Evolutionary conservation across 2,888 invertebrate genomes (phyloP).

Genomic region (Eucera pruinosa): DNA sequence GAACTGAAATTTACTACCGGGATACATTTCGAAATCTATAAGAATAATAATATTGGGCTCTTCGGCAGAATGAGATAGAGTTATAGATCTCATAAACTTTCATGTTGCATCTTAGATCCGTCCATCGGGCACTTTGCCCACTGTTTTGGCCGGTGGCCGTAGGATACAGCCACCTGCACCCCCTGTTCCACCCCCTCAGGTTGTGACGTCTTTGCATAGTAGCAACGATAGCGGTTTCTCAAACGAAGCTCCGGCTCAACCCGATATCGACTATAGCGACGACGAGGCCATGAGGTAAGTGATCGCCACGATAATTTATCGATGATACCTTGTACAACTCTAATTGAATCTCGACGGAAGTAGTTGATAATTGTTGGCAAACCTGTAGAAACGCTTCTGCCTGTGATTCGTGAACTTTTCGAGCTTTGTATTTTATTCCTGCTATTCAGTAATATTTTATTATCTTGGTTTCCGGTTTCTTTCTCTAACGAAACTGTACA

Average conservation of each 20-base stretch:
- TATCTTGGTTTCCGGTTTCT: constrained; percentile 36
- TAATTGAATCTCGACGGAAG: constrained; percentile 29
- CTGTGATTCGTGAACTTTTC: constrained; percentile 38
- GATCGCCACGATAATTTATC: constrained; percentile 11
- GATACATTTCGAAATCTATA: background rate
- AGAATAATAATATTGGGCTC: background rate
- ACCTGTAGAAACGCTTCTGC: constrained; percentile 56
- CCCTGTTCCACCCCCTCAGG: constrained; percentile 82
- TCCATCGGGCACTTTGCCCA: constrained; percentile 83
- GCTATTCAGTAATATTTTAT: constrained; percentile 34
- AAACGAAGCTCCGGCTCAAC: constrained; percentile 94
- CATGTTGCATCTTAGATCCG: constrained; percentile 75
- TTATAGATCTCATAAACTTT: constrained; percentile 16
- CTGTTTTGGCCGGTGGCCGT: constrained; percentile 81
- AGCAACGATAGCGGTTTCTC: constrained; percentile 97
- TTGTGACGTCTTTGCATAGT: constrained; percentile 90
- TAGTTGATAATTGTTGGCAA: constrained; percentile 33
- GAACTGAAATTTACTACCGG: background rate
- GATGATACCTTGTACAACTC: constrained; percentile 32
- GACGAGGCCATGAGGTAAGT: constrained; percentile 91
- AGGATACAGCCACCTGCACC: constrained; percentile 85
- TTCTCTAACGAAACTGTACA: constrained; percentile 22
- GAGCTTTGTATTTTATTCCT: constrained; percentile 50
- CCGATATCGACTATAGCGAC: constrained; percentile 95
- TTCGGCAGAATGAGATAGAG: background rate